A percentile compares a stretch with the other conserved stretches of the same genome.
Evolutionary conservation across 2,113 vertebrate species (phyloP).

Genomic region (Proteles cristata): DNA sequence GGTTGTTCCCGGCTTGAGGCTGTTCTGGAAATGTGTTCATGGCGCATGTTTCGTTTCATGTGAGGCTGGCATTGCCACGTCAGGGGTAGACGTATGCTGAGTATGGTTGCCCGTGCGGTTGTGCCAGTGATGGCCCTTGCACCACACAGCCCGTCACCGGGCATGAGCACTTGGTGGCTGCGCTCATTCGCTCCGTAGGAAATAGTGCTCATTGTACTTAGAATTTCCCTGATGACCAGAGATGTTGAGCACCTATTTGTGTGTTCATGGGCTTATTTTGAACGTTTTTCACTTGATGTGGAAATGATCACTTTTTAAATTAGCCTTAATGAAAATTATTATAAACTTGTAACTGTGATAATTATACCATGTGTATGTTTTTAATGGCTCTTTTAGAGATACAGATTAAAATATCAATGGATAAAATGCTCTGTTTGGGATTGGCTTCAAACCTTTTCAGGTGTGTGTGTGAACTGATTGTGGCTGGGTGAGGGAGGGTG

Average conservation of each 20-base stretch:
- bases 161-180: too few relatives aligned
- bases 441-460: background rate
- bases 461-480: background rate
- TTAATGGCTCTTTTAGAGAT: background rate
- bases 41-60: background rate
- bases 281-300: background rate
- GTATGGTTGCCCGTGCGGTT: background rate
- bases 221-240: background rate
- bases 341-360: background rate
- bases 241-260: background rate
- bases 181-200: too few relatives aligned
- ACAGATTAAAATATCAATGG: background rate
- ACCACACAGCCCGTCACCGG: background rate
- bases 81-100: background rate
- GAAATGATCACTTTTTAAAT: background rate
- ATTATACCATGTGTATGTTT: background rate
- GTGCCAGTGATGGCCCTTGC: background rate
- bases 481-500: background rate
- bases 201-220: background rate
- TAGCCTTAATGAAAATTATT: background rate
- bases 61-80: background rate
- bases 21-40: background rate
- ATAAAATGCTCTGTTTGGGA: background rate
- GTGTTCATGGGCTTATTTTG: background rate
- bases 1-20: background rate